phyloP scores from a whole-genome alignment of 2,797 vertebrate species.

The Acomys russatus region DNA sequence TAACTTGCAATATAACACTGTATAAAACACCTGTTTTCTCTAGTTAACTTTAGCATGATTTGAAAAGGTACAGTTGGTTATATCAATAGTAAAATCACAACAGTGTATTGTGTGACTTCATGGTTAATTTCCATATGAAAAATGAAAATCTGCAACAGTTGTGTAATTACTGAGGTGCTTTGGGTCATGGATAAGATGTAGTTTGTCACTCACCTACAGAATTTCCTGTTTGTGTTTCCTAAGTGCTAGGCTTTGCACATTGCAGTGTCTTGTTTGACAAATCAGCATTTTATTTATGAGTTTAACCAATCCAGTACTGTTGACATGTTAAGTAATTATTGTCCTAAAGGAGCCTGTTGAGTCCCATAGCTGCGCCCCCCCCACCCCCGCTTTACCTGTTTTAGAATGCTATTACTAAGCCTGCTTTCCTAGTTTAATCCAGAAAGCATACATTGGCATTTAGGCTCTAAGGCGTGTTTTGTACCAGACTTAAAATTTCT shows the following conservation, averaged over 20 bases:
- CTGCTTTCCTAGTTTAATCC: constrained; percentile 61
- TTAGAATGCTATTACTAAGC: not conserved
- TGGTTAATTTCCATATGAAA: constrained; percentile 76
- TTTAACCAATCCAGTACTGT: constrained; percentile 69
- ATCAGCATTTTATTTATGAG: constrained; percentile 65
- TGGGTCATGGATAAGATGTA: constrained; percentile 74
- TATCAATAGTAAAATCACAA: constrained; percentile 67
- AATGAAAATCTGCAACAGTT: constrained; percentile 66
- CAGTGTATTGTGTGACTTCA: constrained; percentile 60
- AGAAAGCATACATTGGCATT: constrained; percentile 43
- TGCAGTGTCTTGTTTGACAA: constrained; percentile 8
- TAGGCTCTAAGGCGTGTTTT: constrained; percentile 51
- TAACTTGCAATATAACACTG: constrained; percentile 62
- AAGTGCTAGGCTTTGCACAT: constrained; percentile 55
- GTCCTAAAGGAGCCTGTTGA: not conserved
- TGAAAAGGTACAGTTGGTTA: constrained; percentile 43
- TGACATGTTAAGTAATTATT: constrained; percentile 55
- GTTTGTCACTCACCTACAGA: constrained; percentile 73
- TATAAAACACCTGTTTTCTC: constrained; percentile 69
- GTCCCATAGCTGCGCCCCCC: not conserved
- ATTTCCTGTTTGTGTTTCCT: constrained; percentile 73
- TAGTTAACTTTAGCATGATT: constrained; percentile 54
- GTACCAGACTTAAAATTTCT: constrained; percentile 62
- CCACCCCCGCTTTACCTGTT: not conserved
- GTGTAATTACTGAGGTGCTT: constrained; percentile 72